phyloP scores from a whole-genome alignment of 1,140 invertebrate species.

The Harpegnathos saltator region DNA sequence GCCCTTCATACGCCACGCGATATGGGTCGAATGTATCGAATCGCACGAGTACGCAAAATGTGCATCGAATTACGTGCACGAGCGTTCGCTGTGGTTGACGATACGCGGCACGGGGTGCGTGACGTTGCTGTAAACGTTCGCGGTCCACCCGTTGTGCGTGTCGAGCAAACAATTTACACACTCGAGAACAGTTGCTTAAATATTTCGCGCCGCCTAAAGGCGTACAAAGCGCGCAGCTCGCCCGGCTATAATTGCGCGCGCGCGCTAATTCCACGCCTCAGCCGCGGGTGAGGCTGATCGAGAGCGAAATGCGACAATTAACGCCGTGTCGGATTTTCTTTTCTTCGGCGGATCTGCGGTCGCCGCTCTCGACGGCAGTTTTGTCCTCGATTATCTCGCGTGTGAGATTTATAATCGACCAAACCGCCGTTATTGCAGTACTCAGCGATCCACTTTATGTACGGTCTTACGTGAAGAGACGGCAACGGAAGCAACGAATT shows the following conservation, averaged over 20 bases:
- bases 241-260: slow-evolving; percentile 18
- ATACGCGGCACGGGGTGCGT: slow-evolving; percentile 64
- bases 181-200: slow-evolving; percentile 45
- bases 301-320: background rate
- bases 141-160: slow-evolving; percentile 38
- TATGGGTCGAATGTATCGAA: slow-evolving; percentile 52
- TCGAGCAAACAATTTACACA: slow-evolving; percentile 64
- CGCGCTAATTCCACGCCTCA: slow-evolving; percentile 39
- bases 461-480: too few species aligned
- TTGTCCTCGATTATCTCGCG: too few species aligned
- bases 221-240: background rate
- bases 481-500: too few species aligned
- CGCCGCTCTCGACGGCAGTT: background rate
- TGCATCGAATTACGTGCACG: slow-evolving; percentile 39
- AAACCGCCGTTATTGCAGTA: too few species aligned
- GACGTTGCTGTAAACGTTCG: slow-evolving; percentile 71
- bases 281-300: background rate
- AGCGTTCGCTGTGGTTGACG: slow-evolving; percentile 48
- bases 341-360: background rate
- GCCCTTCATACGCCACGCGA: background rate
- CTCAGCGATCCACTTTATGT: too few species aligned
- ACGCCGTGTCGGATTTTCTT: background rate
- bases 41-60: slow-evolving; percentile 58
- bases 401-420: too few species aligned
- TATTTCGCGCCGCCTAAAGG: slow-evolving; percentile 18